Evolutionary conservation across 2,888 invertebrate species (phyloP), one percentile per base, ranked within the genome.

Genomic region (Papilio protenor): DNA sequence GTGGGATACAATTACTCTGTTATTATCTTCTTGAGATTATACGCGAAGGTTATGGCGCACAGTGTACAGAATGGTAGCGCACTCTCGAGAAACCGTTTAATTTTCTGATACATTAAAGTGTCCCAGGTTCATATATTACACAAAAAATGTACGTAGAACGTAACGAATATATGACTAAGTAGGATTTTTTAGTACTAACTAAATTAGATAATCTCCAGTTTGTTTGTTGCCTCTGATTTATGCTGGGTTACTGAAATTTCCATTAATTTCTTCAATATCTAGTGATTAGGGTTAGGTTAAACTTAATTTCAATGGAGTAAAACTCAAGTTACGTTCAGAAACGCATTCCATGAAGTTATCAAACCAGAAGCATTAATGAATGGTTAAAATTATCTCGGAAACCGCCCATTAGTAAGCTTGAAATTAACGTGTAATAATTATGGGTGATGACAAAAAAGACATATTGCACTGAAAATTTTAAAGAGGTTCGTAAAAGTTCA

Each of bases 51-150:
- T 75, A 64, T 49, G n/a, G 64, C 61, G 49, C 33, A 23, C 49
- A 64, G 64, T 66, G 66, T 21, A 33, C 23, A 21, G 57, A 18
- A 16, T 18, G 8, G 40, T 40, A 8, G 8, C 8, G 8, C 33
- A 23, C 21, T 21, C 59, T 75, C 49, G 64, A n/a, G 45, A 66
- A 66, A 49, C 14, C 52, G 33, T 75, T 75, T 75, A 75, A 75
- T 75, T 75, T 66, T 75, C 75, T 52, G 75, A 52, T n/a, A 75
- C 75, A 40, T 75, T 75, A 66, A 73, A 74, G 47, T 74, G 61
- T 61, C 49, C 33, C 64, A 27, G 12, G 49, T 74, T 49, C 49
- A 64, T 73, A 73, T 64, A 45, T 49, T 61, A 74, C 27, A 64
- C n/a, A 27, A 61, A 61, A 21, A 74, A 74, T 64, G 27, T 10